Base-by-base conservation (phyloP, 2,797 vertebrate species). In the Helicolenus hilgendorfi region DNA sequence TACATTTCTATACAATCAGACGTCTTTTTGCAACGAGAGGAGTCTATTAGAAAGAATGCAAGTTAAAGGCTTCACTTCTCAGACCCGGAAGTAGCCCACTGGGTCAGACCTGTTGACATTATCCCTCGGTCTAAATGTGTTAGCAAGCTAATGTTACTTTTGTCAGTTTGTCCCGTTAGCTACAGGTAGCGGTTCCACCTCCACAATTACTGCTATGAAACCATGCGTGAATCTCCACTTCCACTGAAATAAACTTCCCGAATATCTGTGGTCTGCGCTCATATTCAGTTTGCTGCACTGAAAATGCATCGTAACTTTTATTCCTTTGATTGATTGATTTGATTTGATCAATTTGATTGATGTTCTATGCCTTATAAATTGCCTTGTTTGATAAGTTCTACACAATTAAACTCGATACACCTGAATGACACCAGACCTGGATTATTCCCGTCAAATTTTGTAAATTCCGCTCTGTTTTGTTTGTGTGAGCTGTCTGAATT, bases 401-500 rank as follows among this genome's bases (percentile, higher is more conserved):
- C 11, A 11, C 22, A 27, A 18, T 68, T 33, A 11, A 2, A 10
- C n/a, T 2, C 31, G 38, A 2, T 26, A 15, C 13, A 18, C 60
- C 59, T n/a, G 24, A 55, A 74, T 11, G 29, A 24, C 22, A 26
- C n/a, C 69, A 33, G 24, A 60, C 65, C 56, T 22, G 22, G 11
- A 5, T 15, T 33, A 29, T 60, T 55, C 11, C 38, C 0, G 20
- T 55, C 11, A 15, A 2, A 53, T 72, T 59, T 11, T 18, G 7
- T 10, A 41, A 36, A 38, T 59, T 69, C 22, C 8, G 26, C 45
- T 56, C 35, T 33, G 62, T 74, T 73, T 45, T 76, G 69, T 73
- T 81, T 73, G 36, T 72, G 41, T 31, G 38, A 11, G 63, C 11
- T 20, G 53, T 49, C 79, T 84, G 79, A 81, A 74, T 86, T 79